phyloP scores from a whole-genome alignment of 2,797 vertebrate genomes.

The Eospalax fontanierii region DNA sequence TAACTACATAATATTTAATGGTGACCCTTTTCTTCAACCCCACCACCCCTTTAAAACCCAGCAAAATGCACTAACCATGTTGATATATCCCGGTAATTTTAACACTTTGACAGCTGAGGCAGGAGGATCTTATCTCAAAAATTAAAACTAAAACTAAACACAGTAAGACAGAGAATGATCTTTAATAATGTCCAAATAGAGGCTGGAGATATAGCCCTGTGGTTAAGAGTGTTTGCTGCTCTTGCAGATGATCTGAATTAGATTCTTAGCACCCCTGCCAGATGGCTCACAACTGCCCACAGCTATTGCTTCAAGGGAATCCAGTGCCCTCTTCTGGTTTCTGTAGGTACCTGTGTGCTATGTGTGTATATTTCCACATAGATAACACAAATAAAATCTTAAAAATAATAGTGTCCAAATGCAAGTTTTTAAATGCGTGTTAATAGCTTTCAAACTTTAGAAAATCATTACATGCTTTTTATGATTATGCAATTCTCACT shows the following conservation, averaged over 20 bases:
- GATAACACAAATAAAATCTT: too few species aligned
- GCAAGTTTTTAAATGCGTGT: slow-evolving; percentile 54
- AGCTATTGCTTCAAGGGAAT: too few species aligned
- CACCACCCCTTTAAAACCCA: slow-evolving; percentile 1
- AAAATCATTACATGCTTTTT: slow-evolving; percentile 4
- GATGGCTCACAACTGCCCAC: too few species aligned
- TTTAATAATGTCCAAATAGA: not conserved
- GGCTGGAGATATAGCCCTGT: too few species aligned
- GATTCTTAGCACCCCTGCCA: too few species aligned
- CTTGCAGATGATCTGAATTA: too few species aligned
- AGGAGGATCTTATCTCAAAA: not conserved
- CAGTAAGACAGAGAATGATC: slow-evolving; percentile 20
- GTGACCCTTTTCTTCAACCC: not conserved
- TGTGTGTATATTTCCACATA: too few species aligned
- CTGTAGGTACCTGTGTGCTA: too few species aligned
- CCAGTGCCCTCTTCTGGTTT: too few species aligned
- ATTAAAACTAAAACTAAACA: not conserved
- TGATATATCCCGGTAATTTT: not conserved
- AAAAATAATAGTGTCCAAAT: not conserved
- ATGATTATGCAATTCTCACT: slow-evolving; percentile 51
- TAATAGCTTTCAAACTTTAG: not conserved
- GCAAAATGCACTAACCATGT: not conserved
- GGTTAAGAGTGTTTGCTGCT: too few species aligned
- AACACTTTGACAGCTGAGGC: not conserved
- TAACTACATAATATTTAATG: not conserved